Percentiles rank a stretch among this genome's conserved stretches.
Conservation (phyloP, 2,888 invertebrate genomes). For the Labia minor region DNA sequence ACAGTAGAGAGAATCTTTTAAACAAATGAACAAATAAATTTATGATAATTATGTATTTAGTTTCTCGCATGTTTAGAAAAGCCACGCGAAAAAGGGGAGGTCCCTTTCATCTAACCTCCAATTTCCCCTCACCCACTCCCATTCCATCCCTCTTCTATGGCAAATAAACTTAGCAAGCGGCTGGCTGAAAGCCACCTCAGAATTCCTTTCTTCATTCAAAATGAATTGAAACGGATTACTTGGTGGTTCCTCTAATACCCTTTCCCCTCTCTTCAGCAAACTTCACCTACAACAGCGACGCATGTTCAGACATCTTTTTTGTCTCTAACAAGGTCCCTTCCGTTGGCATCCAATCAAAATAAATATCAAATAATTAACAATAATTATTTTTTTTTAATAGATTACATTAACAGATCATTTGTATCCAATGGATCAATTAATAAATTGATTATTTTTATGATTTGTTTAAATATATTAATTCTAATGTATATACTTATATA, state of each 20-base stretch:
- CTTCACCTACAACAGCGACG: too few species aligned
- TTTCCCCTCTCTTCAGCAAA: too few species aligned
- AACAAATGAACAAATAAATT: background rate
- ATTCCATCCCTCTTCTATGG: background rate
- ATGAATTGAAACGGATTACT: background rate
- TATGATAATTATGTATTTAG: background rate
- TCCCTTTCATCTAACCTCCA: background rate
- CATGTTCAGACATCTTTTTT: background rate
- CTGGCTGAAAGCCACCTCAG: background rate
- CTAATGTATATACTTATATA: too few species aligned
- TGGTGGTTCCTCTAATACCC: background rate
- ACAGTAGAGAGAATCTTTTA: too few species aligned
- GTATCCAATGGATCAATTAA: too few species aligned
- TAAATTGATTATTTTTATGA: too few species aligned
- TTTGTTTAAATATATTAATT: too few species aligned
- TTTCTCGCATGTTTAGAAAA: background rate
- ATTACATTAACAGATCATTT: too few species aligned
- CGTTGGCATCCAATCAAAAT: background rate
- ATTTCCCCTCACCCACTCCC: background rate
- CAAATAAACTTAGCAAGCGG: background rate
- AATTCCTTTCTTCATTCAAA: conserved; percentile 13
- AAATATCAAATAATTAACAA: conserved; percentile 1
- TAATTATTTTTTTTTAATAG: too few species aligned
- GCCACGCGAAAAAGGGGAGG: too few species aligned
- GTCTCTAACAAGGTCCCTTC: background rate